These are phyloP conservation scores for Drosophila neotestacea DNA, from an alignment of 2,888 invertebrate genomes.

Conservation along the genomic window DNA sequence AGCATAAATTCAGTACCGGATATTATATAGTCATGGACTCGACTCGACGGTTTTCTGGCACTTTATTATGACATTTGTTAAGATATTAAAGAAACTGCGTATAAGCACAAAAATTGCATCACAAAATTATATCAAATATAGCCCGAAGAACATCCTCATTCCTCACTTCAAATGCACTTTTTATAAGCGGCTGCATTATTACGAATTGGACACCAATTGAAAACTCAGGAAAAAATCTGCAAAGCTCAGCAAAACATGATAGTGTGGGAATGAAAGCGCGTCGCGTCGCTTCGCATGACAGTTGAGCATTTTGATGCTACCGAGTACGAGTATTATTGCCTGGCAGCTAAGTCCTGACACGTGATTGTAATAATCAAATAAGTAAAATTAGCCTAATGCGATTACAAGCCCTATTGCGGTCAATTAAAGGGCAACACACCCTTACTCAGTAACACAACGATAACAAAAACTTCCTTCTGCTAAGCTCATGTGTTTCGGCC, in stretches of 20 bases:
- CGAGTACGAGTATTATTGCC: conserved; percentile 25
- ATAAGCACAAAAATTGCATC: conserved; percentile 45
- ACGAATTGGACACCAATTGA: conserved; percentile 45
- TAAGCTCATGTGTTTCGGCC: conserved; percentile 3
- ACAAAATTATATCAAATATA: conserved; percentile 11
- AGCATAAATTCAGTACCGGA: neutral
- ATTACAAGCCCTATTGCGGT: conserved; percentile 66
- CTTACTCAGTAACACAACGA: neutral
- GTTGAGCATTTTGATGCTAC: conserved; percentile 18
- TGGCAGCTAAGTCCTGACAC: conserved; percentile 72
- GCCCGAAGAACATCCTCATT: conserved; percentile 37
- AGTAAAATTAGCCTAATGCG: conserved; percentile 63
- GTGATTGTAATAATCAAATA: conserved; percentile 66
- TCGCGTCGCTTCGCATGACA: conserved; percentile 30
- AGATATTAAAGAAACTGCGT: conserved; percentile 23
- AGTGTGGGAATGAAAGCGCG: conserved; percentile 72
- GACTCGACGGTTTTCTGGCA: neutral
- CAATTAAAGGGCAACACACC: conserved; percentile 53
- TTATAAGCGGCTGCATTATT: conserved; percentile 28
- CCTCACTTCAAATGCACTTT: conserved; percentile 40
- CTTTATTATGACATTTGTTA: neutral
- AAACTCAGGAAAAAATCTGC: conserved; percentile 60
- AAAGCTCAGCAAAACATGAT: conserved; percentile 59
- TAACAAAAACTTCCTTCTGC: conserved; percentile 8
- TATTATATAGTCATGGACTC: neutral